These are phyloP conservation scores for Drosophila funebris DNA, from an alignment of 1,140 invertebrate species.

Conservation along the genomic window DNA sequence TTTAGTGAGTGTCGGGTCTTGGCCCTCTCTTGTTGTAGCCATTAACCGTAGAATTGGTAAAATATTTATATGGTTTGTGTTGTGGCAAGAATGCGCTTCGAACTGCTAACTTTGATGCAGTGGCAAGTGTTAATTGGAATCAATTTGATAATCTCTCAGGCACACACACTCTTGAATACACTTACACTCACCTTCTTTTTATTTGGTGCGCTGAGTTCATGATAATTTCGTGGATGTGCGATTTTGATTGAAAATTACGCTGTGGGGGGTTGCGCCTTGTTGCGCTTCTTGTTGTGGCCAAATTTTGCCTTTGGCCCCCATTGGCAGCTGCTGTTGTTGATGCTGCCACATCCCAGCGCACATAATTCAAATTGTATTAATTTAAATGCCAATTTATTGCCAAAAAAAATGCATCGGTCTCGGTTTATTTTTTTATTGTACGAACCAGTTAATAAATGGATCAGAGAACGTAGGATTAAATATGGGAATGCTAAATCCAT, in stretches of 20 bases:
- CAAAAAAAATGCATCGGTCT: constrained; percentile 43
- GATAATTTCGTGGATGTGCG: constrained; percentile 80
- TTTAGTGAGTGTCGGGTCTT: neutral
- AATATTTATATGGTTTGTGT: constrained; percentile 77
- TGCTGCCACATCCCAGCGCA: constrained; percentile 33
- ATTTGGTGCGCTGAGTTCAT: constrained; percentile 71
- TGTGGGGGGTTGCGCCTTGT: constrained; percentile 67
- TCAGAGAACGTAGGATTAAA: constrained; percentile 31
- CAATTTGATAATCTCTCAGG: constrained; percentile 82
- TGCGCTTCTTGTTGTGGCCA: constrained; percentile 20
- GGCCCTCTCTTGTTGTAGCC: constrained; percentile 27
- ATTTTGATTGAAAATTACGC: constrained; percentile 82
- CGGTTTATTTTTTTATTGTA: constrained; percentile 3
- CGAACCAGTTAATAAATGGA: constrained; percentile 54
- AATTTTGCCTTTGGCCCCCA: constrained; percentile 39
- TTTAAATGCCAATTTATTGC: constrained; percentile 84
- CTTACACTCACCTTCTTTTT: neutral
- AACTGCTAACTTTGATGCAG: constrained; percentile 56
- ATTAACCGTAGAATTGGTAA: constrained; percentile 71
- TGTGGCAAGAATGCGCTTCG: constrained; percentile 28
- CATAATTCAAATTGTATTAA: constrained; percentile 83
- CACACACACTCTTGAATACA: constrained; percentile 24
- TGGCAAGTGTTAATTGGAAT: constrained; percentile 84
- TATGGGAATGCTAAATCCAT: constrained; percentile 36
- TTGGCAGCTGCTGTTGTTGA: neutral